These are phyloP conservation scores for Paratilapia polleni DNA, from an alignment of 2,113 vertebrate genomes.

Conservation along the genomic window DNA sequence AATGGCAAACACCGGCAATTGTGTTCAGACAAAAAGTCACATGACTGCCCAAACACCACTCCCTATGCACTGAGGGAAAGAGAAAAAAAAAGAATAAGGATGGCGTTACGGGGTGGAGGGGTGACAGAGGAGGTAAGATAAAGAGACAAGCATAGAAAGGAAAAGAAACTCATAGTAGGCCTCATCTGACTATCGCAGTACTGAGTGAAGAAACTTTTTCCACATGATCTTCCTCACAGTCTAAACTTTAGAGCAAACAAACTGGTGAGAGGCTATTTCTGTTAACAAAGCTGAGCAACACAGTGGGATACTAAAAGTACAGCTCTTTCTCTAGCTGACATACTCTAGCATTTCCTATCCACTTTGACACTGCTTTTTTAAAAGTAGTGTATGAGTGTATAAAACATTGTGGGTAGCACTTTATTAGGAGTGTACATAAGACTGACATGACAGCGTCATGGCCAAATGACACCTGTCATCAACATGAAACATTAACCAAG, in stretches of 20 bases:
- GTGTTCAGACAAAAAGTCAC: slow-evolving; percentile 82
- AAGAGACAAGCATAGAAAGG: slow-evolving; percentile 1
- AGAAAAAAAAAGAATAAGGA: slow-evolving; percentile 17
- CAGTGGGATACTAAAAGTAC: slow-evolving; percentile 20
- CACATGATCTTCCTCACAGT: slow-evolving; percentile 12
- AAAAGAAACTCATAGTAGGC: not conserved
- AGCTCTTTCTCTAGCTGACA: not conserved
- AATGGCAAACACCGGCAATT: slow-evolving; percentile 82
- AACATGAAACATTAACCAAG: not conserved
- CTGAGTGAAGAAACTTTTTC: not conserved
- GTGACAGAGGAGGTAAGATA: not conserved
- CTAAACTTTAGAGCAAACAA: not conserved
- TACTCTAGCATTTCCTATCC: not conserved
- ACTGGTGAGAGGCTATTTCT: not conserved
- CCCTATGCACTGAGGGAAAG: slow-evolving; percentile 50
- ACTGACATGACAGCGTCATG: not conserved
- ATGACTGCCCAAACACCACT: slow-evolving; percentile 77
- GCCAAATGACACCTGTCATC: not conserved
- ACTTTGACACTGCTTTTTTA: not conserved
- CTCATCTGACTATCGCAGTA: not conserved
- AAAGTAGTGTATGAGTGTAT: not conserved
- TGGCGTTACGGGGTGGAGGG: slow-evolving; percentile 3
- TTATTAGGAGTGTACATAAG: not conserved
- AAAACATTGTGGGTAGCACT: not conserved
- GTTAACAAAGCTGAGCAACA: slow-evolving; percentile 14